Base-by-base conservation (phyloP, 2,797 vertebrate genomes). In the Syngnathus acus region DNA sequence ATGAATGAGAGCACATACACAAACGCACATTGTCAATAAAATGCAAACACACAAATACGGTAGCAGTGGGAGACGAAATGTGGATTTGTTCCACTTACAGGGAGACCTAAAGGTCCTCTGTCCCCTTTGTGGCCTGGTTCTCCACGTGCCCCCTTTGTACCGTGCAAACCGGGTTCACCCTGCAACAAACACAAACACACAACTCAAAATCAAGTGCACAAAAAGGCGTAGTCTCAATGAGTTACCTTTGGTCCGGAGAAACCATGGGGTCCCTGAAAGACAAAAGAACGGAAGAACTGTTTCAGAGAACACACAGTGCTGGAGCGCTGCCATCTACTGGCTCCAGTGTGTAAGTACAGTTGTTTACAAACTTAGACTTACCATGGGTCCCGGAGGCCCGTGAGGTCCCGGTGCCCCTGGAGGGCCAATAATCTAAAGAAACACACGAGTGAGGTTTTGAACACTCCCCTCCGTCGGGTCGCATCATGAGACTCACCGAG, bases 71-170 rank as follows among this genome's bases (percentile, higher is more conserved):
- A 57, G 23, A 42, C n/a, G 23, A 57, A 23, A 8, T 4, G 43
- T 0, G 21, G 13, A n/a, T 39, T 37, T 0, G 26, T 2, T 16
- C 87, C 93, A 98, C 96, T 98, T 93, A 99, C 97, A 79, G 97
- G 96, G 86, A 99, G 97, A 90, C 97, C 97, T 86, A 99, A 89
- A 72, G 95, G 95, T 90, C 97, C 96, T 87, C 97, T 93, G 89
- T 99, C 97, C 84, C 97, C 96, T 91, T 97, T 99, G 91, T 98
- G 94, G 87, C 97, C 96, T 66, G 91, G 79, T 88, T 99, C 96
- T 82, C 97, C 97, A 76, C 96, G 94, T 82, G 91, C 91, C 77
- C 97, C 97, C 92, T 98, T 99, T 82, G 93, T 81, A 86, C 95
- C 96, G 87, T 94, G 95, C 91, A 96, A 91, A 84, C 97, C 97